These are phyloP conservation scores for Salvelinus sp. DNA, from an alignment of 2,113 vertebrate species.

Conservation along the genomic window DNA sequence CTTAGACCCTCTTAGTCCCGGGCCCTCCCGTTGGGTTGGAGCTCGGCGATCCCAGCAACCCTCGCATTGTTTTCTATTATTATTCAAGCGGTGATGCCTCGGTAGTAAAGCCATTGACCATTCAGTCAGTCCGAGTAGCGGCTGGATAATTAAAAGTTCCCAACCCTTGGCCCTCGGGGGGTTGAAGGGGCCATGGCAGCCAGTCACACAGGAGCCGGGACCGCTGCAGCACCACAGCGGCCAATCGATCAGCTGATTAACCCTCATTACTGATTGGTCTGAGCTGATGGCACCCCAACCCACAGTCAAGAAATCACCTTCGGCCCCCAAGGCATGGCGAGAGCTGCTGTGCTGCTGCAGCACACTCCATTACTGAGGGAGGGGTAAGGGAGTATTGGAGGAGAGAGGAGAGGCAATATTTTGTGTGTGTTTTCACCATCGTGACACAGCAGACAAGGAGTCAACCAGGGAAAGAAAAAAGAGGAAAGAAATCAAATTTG, in stretches of 20 bases:
- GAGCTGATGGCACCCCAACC: constrained; percentile 79
- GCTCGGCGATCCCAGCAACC: constrained; percentile 40
- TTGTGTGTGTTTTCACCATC: background rate
- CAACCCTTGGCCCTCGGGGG: constrained; percentile 50
- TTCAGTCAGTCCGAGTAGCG: constrained; percentile 76
- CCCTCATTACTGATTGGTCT: constrained; percentile 87
- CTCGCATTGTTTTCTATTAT: constrained; percentile 84
- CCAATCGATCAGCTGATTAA: constrained; percentile 89
- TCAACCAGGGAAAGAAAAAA: background rate
- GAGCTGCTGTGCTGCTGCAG: constrained; percentile 51
- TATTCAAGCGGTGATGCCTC: constrained; percentile 81
- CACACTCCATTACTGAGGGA: constrained; percentile 72
- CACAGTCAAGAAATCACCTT: constrained; percentile 81
- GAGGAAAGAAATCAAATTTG: no score
- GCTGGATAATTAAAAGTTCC: constrained; percentile 94
- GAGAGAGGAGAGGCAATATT: constrained; percentile 20
- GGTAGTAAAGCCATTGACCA: constrained; percentile 87
- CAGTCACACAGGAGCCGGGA: constrained; percentile 78
- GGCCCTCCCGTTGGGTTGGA: constrained; percentile 57
- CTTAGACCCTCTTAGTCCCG: constrained; percentile 36
- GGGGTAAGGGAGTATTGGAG: constrained; percentile 45
- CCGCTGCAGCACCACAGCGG: constrained; percentile 53
- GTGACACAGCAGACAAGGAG: background rate
- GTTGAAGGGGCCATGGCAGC: no score
- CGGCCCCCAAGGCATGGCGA: constrained; percentile 69